Evolutionary conservation across 2,888 invertebrate genomes (phyloP), one percentile per base, ranked within the genome.

Genomic region (Caenorhabditis plicata): DNA sequence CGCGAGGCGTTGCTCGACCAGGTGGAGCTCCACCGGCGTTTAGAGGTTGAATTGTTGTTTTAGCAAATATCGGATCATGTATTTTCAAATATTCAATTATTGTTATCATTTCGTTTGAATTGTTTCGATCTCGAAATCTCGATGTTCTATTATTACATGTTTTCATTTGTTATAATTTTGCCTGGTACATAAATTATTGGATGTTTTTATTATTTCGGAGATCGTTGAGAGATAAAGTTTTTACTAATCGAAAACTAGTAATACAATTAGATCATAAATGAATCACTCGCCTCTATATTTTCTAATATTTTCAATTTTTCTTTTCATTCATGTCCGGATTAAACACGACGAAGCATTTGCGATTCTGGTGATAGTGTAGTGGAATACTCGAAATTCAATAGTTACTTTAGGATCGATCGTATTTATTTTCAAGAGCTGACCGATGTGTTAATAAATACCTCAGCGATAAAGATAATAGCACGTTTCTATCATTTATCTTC

Each of bases 1-100:
- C 71, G 25, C 56, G 71, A 3, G 71, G 71, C 43, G 56, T 65
- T 55, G 44, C 65, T n/a, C 55, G 71, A 5, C 71, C 68, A 9
- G 68, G 71, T 4, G 71, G 68, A 32, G 52, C 56, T 15, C 64
- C 64, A 44, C 53, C 51, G 33, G 35, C 47, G 2, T 68, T 65
- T 63, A 62, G 65, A 19, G 68, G 68, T 31, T 68, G 47, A 50
- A 35, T 23, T 20, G 26, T 35, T 13, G 17, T 8, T 19, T 32
- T 23, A 13, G n/a, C 17, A 40, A 7, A 15, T 40, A 20, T 35
- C 11, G 27, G 9, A 27, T 33, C 7, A 11, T 25, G 13, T 25
- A 8, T n/a, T 19, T n/a, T 25, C 44, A n/a, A n/a, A n/a, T n/a
- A 45, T 25, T n/a, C n/a, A n/a, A n/a, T n/a, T n/a, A n/a, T n/a